Evolutionary conservation across 2,797 vertebrate species (phyloP), one percentile per base, ranked within the genome.

Genomic region (Megalops cyprinoides): DNA sequence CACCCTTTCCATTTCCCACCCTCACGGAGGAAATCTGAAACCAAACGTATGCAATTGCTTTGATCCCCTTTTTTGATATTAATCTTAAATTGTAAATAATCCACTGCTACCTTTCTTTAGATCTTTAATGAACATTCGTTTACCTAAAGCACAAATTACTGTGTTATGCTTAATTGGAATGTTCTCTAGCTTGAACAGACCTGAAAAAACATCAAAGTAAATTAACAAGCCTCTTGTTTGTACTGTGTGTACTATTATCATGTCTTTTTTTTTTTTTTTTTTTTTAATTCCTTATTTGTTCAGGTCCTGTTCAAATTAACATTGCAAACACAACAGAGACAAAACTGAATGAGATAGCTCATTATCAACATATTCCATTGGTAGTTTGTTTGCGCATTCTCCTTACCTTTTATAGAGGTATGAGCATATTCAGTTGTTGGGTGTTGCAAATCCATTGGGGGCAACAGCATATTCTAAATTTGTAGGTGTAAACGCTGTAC

Each of bases 201-300:
- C 55, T 25, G 48, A 28, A 48, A 49, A 65, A 84, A 89, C 86
- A 87, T 91, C 89, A 91, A 91, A 89, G 86, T 71, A 82, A 77
- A 76, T 76, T 82, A 79, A 77, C 28, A 1, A 82, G 82, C 78
- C 78, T 31, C 65, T 0, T 1, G 82, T 90, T n/a, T n/a, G n/a
- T 90, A 92, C 90, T 87, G 88, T 85, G 86, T 81, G 80, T 2
- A 81, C 79, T 84, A 87, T 86, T 87, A 83, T 80, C 82, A 85
- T 84, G 84, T 71, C 67, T 67, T 34, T 67, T 67, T 5, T 34
- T 71, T 34, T 37, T 73, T 58, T n/a, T 56, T n/a, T 42, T 15
- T 69, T 25, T 79, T 18, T 75, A 23, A 14, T 71, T 37, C 14
- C n/a, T 37, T 75, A n/a, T 58, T 60, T 75, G 53, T 56, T 74